Evolutionary conservation across 2,888 invertebrate species (phyloP), one percentile per base, ranked within the genome.

Genomic region (Habroteleia sp.): DNA sequence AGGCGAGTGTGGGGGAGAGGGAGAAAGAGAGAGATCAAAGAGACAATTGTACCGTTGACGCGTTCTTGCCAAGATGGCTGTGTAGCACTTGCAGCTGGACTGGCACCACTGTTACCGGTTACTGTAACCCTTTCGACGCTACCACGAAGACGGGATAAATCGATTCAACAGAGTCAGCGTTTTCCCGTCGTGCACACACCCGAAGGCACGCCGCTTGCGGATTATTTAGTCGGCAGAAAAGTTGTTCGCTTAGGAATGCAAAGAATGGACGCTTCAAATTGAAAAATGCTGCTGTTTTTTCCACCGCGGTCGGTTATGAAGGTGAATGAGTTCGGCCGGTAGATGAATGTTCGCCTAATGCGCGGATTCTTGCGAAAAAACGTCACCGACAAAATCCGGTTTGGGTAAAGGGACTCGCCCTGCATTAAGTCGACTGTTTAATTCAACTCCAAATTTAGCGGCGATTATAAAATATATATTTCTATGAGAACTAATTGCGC

Each of bases 71-170:
- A 54, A 54, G 66, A 56, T 44, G 58, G 52, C 66, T 33, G 56
- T 44, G 37, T 65, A 25, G 48, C 33, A 29, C 27, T 52, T 29
- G 65, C 52, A 42, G 50, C 42, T 41, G 44, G 54, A 52, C 65
- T 44, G 65, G 52, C 35, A 42, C 44, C 33, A 8, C 65, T 29
- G 65, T 65, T 54, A 63, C 62, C 46, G 29, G 46, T 46, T 48
- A 31, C 29, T 44, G 33, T 60, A 60, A 71, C 52, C 62, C 62
- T 62, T 62, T 71, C 33, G 58, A 48, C 56, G 68, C 68, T 39
- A 14, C 42, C 46, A 58, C 39, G 56, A 50, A 50, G 50, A 41
- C 68, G 52, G 65, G 23, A 52, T 65, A 52, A 54, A 71, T 71
- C 71, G 54, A 71, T 71, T 29, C 35, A 42, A 42, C 69, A 23